Percentiles rank a stretch among this genome's conserved stretches.
These are phyloP conservation scores for Hirundo rustica DNA, from an alignment of 2,797 vertebrate species.

Conservation along the genomic window DNA sequence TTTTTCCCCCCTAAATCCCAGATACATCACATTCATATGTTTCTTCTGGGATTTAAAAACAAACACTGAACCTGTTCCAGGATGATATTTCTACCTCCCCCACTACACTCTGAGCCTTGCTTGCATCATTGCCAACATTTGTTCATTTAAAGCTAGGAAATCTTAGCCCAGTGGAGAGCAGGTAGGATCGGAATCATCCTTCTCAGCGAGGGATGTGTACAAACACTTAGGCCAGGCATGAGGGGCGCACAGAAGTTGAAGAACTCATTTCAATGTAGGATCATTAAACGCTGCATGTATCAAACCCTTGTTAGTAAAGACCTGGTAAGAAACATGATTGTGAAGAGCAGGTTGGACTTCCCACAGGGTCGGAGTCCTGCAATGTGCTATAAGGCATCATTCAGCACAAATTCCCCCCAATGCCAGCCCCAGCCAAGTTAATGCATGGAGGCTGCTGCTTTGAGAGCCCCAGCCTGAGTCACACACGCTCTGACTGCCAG, in stretches of 20 bases:
- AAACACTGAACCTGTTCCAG: constrained; percentile 52
- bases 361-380: background rate
- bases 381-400: background rate
- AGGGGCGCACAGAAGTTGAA: background rate
- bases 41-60: constrained; percentile 38
- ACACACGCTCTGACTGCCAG: background rate
- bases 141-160: constrained; percentile 34
- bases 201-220: background rate
- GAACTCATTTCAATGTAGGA: background rate
- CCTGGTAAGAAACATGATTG: background rate
- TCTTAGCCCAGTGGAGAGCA: background rate
- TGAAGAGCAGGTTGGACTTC: background rate
- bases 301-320: background rate
- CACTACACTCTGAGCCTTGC: background rate
- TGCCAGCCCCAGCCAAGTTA: background rate
- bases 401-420: background rate
- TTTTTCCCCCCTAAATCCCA: background rate
- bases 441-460: background rate
- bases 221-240: background rate
- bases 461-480: constrained; percentile 39
- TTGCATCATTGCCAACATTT: constrained; percentile 41
- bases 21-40: background rate
- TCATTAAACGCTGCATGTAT: background rate
- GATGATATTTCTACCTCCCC: constrained; percentile 13
- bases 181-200: background rate